Percentiles rank a stretch among this genome's conserved stretches.
Evolutionary conservation across 2,113 vertebrate species (phyloP).

Genomic region (Physeter macrocephalus): DNA sequence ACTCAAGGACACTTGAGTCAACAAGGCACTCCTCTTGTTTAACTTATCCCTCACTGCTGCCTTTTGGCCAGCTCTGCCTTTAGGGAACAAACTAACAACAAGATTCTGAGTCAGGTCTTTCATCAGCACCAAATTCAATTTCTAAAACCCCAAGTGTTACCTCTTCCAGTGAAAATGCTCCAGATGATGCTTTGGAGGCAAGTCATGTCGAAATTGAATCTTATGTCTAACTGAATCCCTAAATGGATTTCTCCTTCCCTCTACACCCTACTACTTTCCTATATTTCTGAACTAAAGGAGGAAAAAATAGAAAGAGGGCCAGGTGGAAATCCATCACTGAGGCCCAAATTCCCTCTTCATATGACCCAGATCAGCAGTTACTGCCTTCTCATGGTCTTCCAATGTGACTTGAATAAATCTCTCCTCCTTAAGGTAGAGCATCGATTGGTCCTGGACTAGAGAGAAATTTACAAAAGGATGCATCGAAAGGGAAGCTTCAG

Average conservation of each 20-base stretch:
- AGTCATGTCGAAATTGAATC: neutral
- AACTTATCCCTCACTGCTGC: neutral
- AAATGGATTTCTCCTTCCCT: neutral
- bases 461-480: constrained; percentile 9
- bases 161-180: neutral
- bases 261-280: neutral
- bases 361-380: neutral
- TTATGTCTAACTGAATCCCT: neutral
- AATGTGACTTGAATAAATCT: neutral
- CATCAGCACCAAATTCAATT: neutral
- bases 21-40: neutral
- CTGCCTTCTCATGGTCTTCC: neutral
- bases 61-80: neutral
- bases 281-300: neutral
- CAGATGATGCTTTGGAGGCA: neutral
- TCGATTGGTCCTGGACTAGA: neutral
- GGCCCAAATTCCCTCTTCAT: neutral
- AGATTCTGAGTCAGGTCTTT: neutral
- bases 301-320: neutral
- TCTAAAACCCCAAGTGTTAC: neutral
- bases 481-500: neutral
- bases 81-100: neutral
- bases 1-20: too few species aligned
- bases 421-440: neutral
- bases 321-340: constrained; percentile 44